phyloP scores from a whole-genome alignment of 2,888 invertebrate species.

The Physocephala rufipes region DNA sequence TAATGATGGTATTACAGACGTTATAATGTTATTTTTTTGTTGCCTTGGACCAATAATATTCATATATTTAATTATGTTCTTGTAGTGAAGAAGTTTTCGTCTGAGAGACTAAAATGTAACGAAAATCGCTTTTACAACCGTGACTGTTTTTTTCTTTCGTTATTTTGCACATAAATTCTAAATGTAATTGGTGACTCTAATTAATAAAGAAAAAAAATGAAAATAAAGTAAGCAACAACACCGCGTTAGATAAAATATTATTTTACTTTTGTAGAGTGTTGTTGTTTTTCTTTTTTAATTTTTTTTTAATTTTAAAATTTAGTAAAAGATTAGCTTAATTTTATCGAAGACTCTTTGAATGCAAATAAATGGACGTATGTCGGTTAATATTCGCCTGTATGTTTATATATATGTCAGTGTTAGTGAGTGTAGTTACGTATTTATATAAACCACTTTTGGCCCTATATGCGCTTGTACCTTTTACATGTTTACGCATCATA shows the following conservation, averaged over 20 bases:
- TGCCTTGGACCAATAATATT: conserved; percentile 57
- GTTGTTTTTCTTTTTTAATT: not conserved
- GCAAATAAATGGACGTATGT: conserved; percentile 39
- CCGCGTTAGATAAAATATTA: not conserved
- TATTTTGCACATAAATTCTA: not conserved
- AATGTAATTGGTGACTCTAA: not conserved
- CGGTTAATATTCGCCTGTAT: conserved; percentile 14
- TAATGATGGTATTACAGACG: not conserved
- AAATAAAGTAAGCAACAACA: too few relatives aligned
- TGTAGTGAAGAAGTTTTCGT: not conserved
- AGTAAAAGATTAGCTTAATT: conserved; percentile 29
- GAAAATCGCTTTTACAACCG: conserved; percentile 12
- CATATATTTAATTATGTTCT: not conserved
- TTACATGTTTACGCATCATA: not conserved
- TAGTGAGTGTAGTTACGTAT: not conserved
- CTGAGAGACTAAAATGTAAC: not conserved
- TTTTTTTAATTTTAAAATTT: conserved; percentile 2
- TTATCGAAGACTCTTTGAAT: conserved; percentile 34
- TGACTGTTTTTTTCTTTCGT: not conserved
- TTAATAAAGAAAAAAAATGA: not conserved
- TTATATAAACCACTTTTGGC: not conserved
- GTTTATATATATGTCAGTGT: conserved; percentile 15
- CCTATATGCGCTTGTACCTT: not conserved
- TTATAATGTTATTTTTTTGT: not conserved
- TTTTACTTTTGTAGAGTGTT: conserved; percentile 23